A percentile compares a stretch with the other conserved stretches of the same genome.
Conservation (phyloP, 2,113 vertebrate species). For the Cettia cetti region DNA sequence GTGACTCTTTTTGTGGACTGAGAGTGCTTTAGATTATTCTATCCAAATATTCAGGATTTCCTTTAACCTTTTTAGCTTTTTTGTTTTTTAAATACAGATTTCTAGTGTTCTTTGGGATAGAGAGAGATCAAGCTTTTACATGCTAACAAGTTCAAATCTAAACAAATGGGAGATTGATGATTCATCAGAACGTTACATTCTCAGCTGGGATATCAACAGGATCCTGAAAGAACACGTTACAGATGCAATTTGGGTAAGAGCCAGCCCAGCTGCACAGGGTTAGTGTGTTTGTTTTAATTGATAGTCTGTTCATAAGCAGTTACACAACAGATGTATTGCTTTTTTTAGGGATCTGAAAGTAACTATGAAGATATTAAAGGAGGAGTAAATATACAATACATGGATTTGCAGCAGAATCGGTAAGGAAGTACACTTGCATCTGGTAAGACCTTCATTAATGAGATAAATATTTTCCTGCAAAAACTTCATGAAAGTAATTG, state of each 20-base stretch:
- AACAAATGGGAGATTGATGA: slow-evolving; percentile 92
- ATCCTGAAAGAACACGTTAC: slow-evolving; percentile 83
- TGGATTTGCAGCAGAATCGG: slow-evolving; percentile 90
- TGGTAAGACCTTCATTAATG: neutral
- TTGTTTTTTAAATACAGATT: slow-evolving; percentile 73
- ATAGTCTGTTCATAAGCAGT: neutral
- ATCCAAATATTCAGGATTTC: neutral
- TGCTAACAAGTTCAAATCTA: slow-evolving; percentile 82
- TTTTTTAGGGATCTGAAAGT: slow-evolving; percentile 88
- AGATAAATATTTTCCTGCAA: neutral
- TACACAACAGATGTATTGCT: neutral
- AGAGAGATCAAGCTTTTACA: slow-evolving; percentile 79
- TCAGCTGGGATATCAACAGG: slow-evolving; percentile 85
- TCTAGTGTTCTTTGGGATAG: slow-evolving; percentile 83
- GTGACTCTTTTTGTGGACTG: neutral
- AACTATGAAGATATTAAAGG: slow-evolving; percentile 92
- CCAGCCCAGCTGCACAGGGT: neutral
- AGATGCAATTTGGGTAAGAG: slow-evolving; percentile 93
- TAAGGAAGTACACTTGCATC: slow-evolving; percentile 68
- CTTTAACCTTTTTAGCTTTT: neutral
- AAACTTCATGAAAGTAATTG: neutral
- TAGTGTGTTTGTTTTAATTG: neutral
- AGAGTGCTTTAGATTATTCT: neutral
- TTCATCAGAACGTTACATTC: slow-evolving; percentile 79
- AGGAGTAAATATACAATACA: slow-evolving; percentile 82